A percentile compares a stretch with the other conserved stretches of the same genome.
phyloP scores from a whole-genome alignment of 2,888 invertebrate species.

The Harmothoe impar region DNA sequence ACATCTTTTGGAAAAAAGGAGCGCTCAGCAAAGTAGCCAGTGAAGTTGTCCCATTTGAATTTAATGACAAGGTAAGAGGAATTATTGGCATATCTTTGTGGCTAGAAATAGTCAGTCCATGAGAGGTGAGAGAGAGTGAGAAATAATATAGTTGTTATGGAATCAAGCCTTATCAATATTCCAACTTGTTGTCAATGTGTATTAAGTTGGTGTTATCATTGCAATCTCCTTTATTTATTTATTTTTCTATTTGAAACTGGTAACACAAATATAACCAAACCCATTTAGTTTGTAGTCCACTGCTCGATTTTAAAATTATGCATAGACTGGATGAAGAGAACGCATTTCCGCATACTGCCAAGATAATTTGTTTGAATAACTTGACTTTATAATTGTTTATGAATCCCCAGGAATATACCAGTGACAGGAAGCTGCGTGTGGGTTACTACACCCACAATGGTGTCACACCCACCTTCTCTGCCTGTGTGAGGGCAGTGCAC shows the following conservation, averaged over 20 bases:
- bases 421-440: background rate
- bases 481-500: background rate
- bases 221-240: background rate
- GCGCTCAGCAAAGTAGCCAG: background rate
- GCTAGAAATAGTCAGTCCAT: no score
- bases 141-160: background rate
- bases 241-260: background rate
- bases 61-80: background rate
- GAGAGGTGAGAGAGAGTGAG: background rate
- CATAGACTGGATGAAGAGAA: background rate
- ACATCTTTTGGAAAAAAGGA: slow-evolving; percentile 5
- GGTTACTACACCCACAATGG: background rate
- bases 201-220: background rate
- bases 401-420: background rate
- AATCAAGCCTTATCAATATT: no score
- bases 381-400: background rate
- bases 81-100: background rate
- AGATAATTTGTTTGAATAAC: background rate
- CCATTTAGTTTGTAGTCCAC: background rate
- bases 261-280: no score
- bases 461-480: background rate
- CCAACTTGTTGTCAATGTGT: background rate
- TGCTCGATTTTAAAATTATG: background rate
- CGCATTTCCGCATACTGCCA: background rate
- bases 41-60: background rate